Evolutionary conservation across 1,140 invertebrate genomes (phyloP), one percentile per base, ranked within the genome.

Genomic region (Sitodiplosis mosellana): DNA sequence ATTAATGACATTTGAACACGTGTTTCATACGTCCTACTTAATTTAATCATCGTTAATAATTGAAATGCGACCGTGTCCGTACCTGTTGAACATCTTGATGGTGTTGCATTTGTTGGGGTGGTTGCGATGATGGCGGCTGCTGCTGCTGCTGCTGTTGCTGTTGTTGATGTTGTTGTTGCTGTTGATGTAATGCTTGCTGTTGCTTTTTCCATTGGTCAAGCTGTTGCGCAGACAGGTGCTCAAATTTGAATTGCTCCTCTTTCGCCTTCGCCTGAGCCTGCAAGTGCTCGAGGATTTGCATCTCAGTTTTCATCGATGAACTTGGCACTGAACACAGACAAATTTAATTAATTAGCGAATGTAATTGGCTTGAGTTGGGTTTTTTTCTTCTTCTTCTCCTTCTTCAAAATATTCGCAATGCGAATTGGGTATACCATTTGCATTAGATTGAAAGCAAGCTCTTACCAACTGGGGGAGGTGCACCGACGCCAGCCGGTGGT

Each of bases 231-330:
- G 37, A 15, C 12, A 5, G 17, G 14, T 40, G 4, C 37, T n/a
- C 14, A 18, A 43, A 18, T 43, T 43, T 43, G 5, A n/a, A 43
- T 20, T 43, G n/a, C 14, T 34, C 33, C 33, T 14, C 7, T 34
- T 8, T 34, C 11, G 17, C 17, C 38, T 41, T 41, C 38, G 18
- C 15, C 19, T 40, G 46, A 8, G 55, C 53, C 48, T 57, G 52
- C 36, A 55, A 38, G 11, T 43, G 40, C 2, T 67, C 67, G 55
- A 70, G 51, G 56, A 71, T 68, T 56, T 72, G 68, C 48, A 71
- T 65, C 52, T 72, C 70, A 52, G 69, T 70, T 60, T 71, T 71
- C 54, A 72, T 70, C n/a, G n/a, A 37, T 36, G 33, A 20, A 18
- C 11, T 43, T 43, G 41, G 41, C 20, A 43, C 11, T 18, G n/a